Conservation (phyloP, 1,140 invertebrate species). For the Phthorimaea operculella region DNA sequence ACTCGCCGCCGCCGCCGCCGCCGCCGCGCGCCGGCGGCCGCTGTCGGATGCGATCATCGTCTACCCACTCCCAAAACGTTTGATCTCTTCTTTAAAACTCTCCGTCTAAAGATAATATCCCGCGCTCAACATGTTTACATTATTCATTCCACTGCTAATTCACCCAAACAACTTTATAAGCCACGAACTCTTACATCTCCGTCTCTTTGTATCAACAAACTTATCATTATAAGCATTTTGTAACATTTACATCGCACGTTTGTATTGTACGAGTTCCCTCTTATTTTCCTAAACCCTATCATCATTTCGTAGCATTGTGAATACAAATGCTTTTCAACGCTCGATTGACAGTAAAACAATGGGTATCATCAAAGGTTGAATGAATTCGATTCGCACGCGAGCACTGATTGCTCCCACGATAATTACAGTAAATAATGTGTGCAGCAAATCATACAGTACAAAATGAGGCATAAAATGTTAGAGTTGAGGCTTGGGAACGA, state of each 20-base stretch:
- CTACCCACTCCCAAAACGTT: constrained; percentile 34
- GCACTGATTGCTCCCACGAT: constrained; percentile 43
- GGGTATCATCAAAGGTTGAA: constrained; percentile 20
- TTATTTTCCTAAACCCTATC: background rate
- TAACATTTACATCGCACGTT: background rate
- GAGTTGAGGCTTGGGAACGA: constrained; percentile 51
- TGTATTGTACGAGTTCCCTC: background rate
- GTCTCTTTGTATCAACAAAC: background rate
- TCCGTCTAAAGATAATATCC: constrained; percentile 3
- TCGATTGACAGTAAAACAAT: constrained; percentile 19
- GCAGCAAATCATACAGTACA: constrained; percentile 59
- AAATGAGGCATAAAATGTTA: constrained; percentile 64
- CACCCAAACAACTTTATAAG: background rate
- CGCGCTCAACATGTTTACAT: background rate
- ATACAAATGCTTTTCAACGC: constrained; percentile 1
- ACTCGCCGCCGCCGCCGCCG: constrained; percentile 20
- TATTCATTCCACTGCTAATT: background rate
- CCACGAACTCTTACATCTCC: background rate
- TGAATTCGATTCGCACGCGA: constrained; percentile 36
- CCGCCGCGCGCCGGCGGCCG: constrained; percentile 30
- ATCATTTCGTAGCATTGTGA: constrained; percentile 2
- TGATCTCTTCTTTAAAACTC: constrained; percentile 36
- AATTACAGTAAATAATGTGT: constrained; percentile 55
- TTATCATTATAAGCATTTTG: background rate
- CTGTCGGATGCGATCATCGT: constrained; percentile 43